These are phyloP conservation scores for Diabrotica balteata DNA, from an alignment of 2,888 invertebrate genomes.

Conservation along the genomic window DNA sequence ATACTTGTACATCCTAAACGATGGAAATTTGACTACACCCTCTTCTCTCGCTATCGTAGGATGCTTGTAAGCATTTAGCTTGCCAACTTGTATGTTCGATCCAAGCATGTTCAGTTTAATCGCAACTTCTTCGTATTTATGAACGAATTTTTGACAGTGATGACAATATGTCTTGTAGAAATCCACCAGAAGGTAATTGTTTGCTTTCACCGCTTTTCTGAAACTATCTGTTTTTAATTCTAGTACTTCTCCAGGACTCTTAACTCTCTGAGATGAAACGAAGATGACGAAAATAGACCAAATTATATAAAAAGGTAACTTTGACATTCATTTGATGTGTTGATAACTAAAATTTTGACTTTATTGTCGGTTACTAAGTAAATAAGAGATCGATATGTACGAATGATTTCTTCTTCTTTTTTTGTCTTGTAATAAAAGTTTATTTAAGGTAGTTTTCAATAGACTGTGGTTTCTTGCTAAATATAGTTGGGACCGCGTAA, in stretches of 20 bases:
- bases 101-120: slow-evolving; percentile 71
- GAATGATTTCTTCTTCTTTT: too few relatives aligned
- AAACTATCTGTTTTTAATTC: slow-evolving; percentile 30
- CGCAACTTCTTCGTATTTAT: slow-evolving; percentile 84
- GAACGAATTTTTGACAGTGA: slow-evolving; percentile 86
- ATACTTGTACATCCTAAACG: slow-evolving; percentile 68
- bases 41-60: slow-evolving; percentile 66
- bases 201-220: slow-evolving; percentile 8
- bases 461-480: too few relatives aligned
- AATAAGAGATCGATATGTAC: too few relatives aligned
- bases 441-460: too few relatives aligned
- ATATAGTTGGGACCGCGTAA: too few relatives aligned
- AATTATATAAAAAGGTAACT: background rate
- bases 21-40: slow-evolving; percentile 71
- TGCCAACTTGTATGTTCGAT: slow-evolving; percentile 57
- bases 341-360: too few relatives aligned
- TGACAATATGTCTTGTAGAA: slow-evolving; percentile 96
- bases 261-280: slow-evolving; percentile 5
- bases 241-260: slow-evolving; percentile 16
- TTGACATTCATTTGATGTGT: slow-evolving; percentile 5
- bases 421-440: too few relatives aligned
- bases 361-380: too few relatives aligned
- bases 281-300: background rate
- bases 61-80: slow-evolving; percentile 73
- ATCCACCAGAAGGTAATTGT: slow-evolving; percentile 33